Percentiles rank a stretch among this genome's conserved stretches.
Conservation (phyloP, 2,888 invertebrate species). For the Drosophila prostipennis region DNA sequence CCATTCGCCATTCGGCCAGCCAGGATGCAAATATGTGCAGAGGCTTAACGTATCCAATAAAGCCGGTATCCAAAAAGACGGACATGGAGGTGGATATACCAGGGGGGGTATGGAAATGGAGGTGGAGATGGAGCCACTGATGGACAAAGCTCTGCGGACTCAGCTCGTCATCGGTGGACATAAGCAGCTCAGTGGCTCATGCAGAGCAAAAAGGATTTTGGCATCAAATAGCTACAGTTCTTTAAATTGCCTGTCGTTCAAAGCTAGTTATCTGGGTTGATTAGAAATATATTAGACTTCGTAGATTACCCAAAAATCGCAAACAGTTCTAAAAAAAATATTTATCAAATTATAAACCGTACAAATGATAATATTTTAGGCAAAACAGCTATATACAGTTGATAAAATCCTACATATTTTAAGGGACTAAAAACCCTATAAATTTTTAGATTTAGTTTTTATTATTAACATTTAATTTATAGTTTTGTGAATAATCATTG, state of each 20-base stretch:
- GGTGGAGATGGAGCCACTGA: constrained; percentile 44
- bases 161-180: constrained; percentile 42
- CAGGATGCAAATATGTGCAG: constrained; percentile 58
- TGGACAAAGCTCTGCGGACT: constrained; percentile 52
- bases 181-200: constrained; percentile 47
- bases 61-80: constrained; percentile 16
- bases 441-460: too few species aligned
- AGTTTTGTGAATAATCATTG: too few species aligned
- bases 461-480: too few species aligned
- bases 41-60: constrained; percentile 60
- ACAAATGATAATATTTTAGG: too few species aligned
- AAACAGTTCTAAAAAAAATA: neutral
- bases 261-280: neutral
- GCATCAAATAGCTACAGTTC: neutral
- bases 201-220: constrained; percentile 20
- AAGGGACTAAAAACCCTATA: too few species aligned
- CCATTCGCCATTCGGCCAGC: constrained; percentile 34
- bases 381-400: too few species aligned
- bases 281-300: neutral
- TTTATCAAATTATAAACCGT: too few species aligned
- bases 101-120: too few species aligned
- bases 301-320: neutral
- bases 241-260: neutral
- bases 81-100: neutral
- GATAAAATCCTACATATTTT: too few species aligned